These are phyloP conservation scores for Chrysodeixis includens DNA, from an alignment of 2,888 invertebrate species.

Conservation along the genomic window DNA sequence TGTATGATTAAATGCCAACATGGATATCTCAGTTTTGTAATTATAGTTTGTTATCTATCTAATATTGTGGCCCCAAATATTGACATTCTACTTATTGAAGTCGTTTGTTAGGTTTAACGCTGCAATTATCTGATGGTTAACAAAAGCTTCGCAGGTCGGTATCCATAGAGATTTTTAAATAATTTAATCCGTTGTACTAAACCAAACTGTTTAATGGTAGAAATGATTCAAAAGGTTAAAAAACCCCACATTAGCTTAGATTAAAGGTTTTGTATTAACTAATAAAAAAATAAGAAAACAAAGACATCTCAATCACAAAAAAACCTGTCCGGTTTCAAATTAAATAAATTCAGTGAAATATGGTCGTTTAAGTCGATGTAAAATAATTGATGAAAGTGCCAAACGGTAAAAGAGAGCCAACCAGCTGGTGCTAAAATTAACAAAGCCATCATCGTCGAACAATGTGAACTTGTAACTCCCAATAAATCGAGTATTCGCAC, in stretches of 20 bases:
- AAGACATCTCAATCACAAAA: too few species aligned
- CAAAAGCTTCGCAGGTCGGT: background rate
- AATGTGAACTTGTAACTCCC: background rate
- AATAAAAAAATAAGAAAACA: too few species aligned
- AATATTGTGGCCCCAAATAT: background rate
- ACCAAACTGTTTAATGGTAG: too few species aligned
- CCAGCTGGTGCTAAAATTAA: slow-evolving; percentile 1
- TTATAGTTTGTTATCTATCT: background rate
- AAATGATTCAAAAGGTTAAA: too few species aligned
- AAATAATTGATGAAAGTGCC: slow-evolving; percentile 1
- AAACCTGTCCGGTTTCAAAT: too few species aligned
- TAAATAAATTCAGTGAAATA: too few species aligned
- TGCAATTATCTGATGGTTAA: background rate
- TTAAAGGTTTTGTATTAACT: too few species aligned
- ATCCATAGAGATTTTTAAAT: background rate
- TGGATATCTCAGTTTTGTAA: background rate
- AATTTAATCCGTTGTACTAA: background rate
- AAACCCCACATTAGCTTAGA: too few species aligned
- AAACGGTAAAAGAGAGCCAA: background rate
- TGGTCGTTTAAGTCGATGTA: background rate
- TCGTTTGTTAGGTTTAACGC: background rate
- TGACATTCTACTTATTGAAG: background rate
- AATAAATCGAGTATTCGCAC: slow-evolving; percentile 16
- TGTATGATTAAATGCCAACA: background rate
- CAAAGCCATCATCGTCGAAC: background rate